Conservation (phyloP, 2,797 vertebrate species). For the Lates japonicus region DNA sequence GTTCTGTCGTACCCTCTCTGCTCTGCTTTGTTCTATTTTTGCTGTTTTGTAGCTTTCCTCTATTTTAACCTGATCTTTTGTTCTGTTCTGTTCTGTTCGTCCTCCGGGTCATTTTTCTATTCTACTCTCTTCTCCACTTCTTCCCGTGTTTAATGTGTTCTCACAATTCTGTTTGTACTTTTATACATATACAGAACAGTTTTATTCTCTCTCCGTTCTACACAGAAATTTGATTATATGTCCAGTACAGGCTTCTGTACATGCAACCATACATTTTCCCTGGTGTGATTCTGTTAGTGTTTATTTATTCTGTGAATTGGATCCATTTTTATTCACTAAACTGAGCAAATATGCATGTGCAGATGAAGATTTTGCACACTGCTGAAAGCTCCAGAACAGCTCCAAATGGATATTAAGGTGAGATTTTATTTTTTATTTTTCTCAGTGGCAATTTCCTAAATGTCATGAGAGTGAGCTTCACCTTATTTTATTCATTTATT, state of each 20-base stretch:
- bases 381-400: background rate
- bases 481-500: background rate
- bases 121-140: background rate
- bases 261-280: background rate
- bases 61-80: background rate
- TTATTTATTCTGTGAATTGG: background rate
- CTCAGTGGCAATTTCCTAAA: background rate
- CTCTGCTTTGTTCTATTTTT: slow-evolving; percentile 37
- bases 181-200: background rate
- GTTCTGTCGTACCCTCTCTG: background rate
- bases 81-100: slow-evolving; percentile 13
- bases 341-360: background rate
- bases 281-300: background rate
- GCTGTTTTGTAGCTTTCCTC: slow-evolving; percentile 19
- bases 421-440: too few species aligned
- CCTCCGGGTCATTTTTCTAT: background rate
- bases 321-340: background rate
- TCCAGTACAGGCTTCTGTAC: background rate
- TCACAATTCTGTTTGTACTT: background rate
- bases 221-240: background rate
- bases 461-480: background rate
- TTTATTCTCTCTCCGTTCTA: background rate
- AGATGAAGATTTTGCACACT: background rate
- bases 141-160: background rate
- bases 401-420: background rate